Evolutionary conservation across 2,797 vertebrate species (phyloP), one percentile per base, ranked within the genome.

Genomic region (Chromobotia macracanthus): DNA sequence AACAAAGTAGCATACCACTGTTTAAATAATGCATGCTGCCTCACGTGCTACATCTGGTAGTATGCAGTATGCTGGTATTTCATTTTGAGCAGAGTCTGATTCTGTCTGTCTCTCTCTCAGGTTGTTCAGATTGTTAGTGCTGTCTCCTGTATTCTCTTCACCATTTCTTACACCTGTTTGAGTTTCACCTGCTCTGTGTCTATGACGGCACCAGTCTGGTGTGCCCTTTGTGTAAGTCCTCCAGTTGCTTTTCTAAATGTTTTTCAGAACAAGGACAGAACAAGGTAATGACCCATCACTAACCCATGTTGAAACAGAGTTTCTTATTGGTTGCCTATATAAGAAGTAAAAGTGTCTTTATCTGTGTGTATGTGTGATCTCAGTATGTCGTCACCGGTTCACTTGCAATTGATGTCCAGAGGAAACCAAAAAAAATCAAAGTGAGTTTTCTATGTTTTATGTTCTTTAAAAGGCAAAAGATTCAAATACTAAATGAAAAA

Each of bases 361-460:
- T 65, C 11, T 63, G 16, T 64, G 10, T 41, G 41, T 77, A 12
- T 50, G 5, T 13, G 0, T 79, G 12, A 23, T 16, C 69, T 35
- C 86, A 94, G 93, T 93, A 87, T 81, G 1, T 92, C 61, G 87
- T 83, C 72, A 89, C 89, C 38, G 93, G 92, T 0, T 85, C 86
- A 77, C 80, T 92, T 75, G 85, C 89, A 0, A 53, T 93, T 0
- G 87, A 90, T 7, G 83, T 91, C 56, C 91, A 91, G 86, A 91
- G 90, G 75, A 93, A 87, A 86, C 87, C 90, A 2, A 86, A 75
- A 44, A 93, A 88, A 88, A 0, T 85, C 11, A 93, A 92, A 86
- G 93, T 91, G 82, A 86, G 81, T 68, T 3, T 25, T 46, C 44
- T 21, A n/a, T 41, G 3, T 8, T n/a, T 65, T 19, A 15, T 63